phyloP scores from a whole-genome alignment of 2,888 invertebrate species.

The Thera britannica region DNA sequence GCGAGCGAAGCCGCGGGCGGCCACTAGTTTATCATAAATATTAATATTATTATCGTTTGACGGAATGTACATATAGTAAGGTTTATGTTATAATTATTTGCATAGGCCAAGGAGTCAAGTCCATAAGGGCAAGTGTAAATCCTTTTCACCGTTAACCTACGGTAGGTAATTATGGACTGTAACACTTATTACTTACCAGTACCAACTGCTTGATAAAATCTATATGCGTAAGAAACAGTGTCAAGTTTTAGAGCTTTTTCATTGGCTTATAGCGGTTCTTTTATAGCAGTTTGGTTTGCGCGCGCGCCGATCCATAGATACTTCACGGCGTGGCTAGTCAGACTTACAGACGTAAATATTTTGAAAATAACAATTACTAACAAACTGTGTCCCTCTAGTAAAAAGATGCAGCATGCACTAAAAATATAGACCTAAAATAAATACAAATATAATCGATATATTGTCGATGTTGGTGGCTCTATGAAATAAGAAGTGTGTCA shows the following conservation, averaged over 20 bases:
- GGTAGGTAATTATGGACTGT: background rate
- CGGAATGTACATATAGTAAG: no score
- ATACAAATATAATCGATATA: no score
- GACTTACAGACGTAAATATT: background rate
- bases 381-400: no score
- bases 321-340: constrained; percentile 12
- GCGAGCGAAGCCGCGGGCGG: no score
- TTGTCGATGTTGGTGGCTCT: background rate
- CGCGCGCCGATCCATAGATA: background rate
- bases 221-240: constrained; percentile 16
- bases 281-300: constrained; percentile 18
- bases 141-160: background rate
- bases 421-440: no score
- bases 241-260: constrained; percentile 34
- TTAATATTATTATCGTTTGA: no score
- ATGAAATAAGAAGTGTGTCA: constrained; percentile 28
- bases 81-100: background rate
- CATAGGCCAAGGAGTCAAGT: background rate
- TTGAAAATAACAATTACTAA: no score
- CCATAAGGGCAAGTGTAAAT: background rate
- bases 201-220: constrained; percentile 25
- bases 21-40: no score
- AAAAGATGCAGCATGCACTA: no score
- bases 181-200: background rate
- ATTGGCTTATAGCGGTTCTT: constrained; percentile 18